Percentiles rank a stretch among this genome's conserved stretches.
These are phyloP conservation scores for Gastrophysa polygoni DNA, from an alignment of 2,888 invertebrate species.

Conservation along the genomic window DNA sequence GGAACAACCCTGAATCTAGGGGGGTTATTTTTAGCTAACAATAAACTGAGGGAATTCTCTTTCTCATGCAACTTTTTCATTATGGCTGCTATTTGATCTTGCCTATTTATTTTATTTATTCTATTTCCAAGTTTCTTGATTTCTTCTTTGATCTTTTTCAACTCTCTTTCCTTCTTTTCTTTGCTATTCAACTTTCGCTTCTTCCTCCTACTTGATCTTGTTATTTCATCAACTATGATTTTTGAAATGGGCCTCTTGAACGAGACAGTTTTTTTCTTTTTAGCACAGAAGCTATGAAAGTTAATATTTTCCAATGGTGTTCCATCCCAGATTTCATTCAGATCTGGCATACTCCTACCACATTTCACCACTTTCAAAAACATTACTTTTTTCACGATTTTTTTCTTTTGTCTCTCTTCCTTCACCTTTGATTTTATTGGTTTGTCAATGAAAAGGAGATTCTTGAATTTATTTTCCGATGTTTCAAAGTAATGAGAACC, in stretches of 20 bases:
- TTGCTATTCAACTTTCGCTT: conserved; percentile 15
- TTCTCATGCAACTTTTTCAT: conserved; percentile 27
- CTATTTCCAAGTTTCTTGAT: conserved; percentile 16
- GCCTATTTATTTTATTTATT: conserved; percentile 24
- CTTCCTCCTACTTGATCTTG: neutral
- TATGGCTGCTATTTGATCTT: conserved; percentile 21
- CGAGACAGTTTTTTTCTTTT: conserved; percentile 9
- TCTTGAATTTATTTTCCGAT: neutral
- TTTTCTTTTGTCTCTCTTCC: neutral
- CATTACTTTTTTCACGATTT: conserved; percentile 6
- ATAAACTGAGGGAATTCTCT: conserved; percentile 22
- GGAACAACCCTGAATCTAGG: conserved; percentile 28
- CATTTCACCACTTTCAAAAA: conserved; percentile 19
- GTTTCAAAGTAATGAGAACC: neutral
- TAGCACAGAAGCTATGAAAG: neutral
- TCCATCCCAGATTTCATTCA: conserved; percentile 7
- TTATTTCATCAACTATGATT: neutral
- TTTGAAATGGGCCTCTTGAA: neutral
- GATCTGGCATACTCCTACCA: conserved; percentile 19
- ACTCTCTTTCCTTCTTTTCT: conserved; percentile 4
- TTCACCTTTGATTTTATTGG: neutral
- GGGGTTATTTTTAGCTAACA: conserved; percentile 15
- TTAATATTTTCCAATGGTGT: neutral
- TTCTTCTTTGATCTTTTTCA: conserved; percentile 8
- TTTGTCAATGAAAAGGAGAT: neutral